Evolutionary conservation across 2,113 vertebrate species (phyloP).

Genomic region (Dolichallabes microphthalmus): DNA sequence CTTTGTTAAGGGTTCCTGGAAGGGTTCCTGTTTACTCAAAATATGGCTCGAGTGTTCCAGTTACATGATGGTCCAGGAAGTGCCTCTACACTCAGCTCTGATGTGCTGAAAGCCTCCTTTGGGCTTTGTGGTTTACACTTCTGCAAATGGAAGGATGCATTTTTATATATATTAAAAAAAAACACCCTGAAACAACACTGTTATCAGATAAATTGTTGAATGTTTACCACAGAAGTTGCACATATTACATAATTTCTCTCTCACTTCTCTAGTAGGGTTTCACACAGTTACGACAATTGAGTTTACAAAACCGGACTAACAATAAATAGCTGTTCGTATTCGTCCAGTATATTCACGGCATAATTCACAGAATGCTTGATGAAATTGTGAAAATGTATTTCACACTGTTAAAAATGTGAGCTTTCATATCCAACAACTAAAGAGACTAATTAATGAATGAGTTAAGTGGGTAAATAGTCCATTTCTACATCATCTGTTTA

Average conservation of each 20-base stretch:
- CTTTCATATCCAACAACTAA: neutral
- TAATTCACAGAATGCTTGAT: neutral
- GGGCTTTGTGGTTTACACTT: constrained; percentile 62
- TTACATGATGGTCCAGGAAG: constrained; percentile 76
- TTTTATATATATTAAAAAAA: constrained; percentile 11
- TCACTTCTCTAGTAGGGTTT: constrained; percentile 32
- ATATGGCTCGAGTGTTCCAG: constrained; percentile 64
- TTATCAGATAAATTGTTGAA: constrained; percentile 37
- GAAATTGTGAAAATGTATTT: no score
- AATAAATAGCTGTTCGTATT: neutral
- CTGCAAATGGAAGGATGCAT: constrained; percentile 64
- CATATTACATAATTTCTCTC: constrained; percentile 41
- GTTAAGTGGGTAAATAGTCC: no score
- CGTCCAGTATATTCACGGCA: neutral
- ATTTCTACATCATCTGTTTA: neutral
- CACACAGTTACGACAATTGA: constrained; percentile 14
- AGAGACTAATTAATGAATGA: neutral
- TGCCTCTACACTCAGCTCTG: constrained; percentile 69
- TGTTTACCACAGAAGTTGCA: constrained; percentile 41
- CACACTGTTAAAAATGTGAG: no score
- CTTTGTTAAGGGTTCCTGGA: constrained; percentile 72
- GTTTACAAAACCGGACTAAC: neutral
- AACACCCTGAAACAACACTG: constrained; percentile 30
- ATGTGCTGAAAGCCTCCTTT: constrained; percentile 53
- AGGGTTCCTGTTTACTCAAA: constrained; percentile 75